Evolutionary conservation across 2,113 vertebrate genomes (phyloP).

Genomic region (Saguinus midas): DNA sequence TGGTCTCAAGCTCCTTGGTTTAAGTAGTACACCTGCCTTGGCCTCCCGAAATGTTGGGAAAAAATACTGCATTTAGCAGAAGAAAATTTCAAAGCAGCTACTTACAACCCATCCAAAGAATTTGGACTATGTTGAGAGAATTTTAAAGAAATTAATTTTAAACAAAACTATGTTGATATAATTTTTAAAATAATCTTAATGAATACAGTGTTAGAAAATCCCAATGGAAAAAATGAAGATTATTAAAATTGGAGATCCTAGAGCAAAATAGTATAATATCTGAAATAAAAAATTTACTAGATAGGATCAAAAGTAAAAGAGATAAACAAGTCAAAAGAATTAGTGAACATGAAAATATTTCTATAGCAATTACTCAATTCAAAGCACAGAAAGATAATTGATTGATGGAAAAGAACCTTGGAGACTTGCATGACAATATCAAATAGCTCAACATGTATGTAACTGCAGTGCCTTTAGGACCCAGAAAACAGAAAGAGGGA

Average conservation of each 20-base stretch:
- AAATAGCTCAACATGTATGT: not conserved
- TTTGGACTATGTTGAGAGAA: not conserved
- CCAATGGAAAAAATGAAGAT: not conserved
- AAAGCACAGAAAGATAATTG: not conserved
- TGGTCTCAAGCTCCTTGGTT: too few relatives aligned
- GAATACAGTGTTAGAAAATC: not conserved
- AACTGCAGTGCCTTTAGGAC: not conserved
- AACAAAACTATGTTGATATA: not conserved
- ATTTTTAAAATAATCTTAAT: not conserved
- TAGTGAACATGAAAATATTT: not conserved
- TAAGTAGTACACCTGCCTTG: too few relatives aligned
- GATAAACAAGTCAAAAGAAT: not conserved
- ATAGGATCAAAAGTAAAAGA: not conserved
- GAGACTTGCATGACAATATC: not conserved
- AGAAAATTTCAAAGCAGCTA: not conserved
- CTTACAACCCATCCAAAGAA: not conserved
- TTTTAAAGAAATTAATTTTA: not conserved
- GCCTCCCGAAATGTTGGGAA: too few relatives aligned
- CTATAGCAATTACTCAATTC: not conserved
- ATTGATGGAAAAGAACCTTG: not conserved
- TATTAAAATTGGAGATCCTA: not conserved
- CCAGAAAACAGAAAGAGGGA: not conserved
- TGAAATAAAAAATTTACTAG: not conserved
- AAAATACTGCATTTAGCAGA: not conserved
- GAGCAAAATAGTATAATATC: not conserved